phyloP scores from a whole-genome alignment of 2,113 vertebrate species.

The Mormyrus iriodes region DNA sequence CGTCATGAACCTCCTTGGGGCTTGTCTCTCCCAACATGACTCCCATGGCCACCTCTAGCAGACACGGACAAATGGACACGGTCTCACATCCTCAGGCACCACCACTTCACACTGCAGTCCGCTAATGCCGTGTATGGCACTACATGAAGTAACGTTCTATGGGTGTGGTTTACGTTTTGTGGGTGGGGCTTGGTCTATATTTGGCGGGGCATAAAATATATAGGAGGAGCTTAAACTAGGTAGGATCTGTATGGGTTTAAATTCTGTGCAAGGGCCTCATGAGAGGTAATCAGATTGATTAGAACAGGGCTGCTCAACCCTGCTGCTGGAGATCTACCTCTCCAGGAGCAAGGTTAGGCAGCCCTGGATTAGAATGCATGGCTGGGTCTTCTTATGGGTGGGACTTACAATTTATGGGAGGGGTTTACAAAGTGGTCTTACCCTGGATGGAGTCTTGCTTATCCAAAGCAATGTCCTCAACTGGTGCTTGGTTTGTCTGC shows the following conservation, averaged over 20 bases:
- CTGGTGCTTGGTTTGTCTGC: background rate
- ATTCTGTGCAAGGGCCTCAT: background rate
- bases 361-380: background rate
- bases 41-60: constrained; percentile 7
- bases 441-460: constrained; percentile 2
- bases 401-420: background rate
- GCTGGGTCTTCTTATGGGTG: background rate
- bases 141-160: background rate
- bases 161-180: background rate
- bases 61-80: background rate
- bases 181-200: background rate
- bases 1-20: background rate
- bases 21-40: background rate
- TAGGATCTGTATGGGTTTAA: background rate
- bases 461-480: background rate
- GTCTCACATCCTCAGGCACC: background rate
- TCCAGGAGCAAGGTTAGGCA: background rate
- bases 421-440: background rate
- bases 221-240: background rate
- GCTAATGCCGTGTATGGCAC: background rate
- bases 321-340: too few species aligned
- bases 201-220: background rate
- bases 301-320: background rate
- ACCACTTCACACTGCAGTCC: background rate
- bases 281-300: background rate